Percentiles rank a stretch among this genome's conserved stretches.
Conservation (phyloP, 2,113 vertebrate species). For the Naja naja region DNA sequence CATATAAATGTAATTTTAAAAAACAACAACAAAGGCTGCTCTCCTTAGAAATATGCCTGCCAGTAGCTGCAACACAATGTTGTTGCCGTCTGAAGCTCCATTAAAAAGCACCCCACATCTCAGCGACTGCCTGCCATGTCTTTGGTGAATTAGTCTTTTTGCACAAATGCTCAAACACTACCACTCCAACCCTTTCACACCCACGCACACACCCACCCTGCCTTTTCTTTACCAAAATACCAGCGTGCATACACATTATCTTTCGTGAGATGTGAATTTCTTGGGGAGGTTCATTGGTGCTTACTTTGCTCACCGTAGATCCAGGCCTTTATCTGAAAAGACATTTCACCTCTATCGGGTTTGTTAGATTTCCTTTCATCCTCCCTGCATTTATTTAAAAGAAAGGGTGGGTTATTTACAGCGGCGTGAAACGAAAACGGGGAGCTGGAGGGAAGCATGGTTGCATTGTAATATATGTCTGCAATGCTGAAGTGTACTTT, state of each 20-base stretch:
- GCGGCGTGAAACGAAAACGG: background rate
- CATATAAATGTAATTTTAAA: no score
- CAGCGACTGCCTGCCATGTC: background rate
- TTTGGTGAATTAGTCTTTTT: background rate
- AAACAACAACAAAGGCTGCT: no score
- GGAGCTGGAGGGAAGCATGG: background rate
- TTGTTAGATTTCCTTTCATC: background rate
- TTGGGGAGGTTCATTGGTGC: background rate
- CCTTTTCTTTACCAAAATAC: background rate
- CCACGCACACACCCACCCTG: background rate
- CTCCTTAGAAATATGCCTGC: background rate
- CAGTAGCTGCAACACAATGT: background rate
- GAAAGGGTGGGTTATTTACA: slow-evolving; percentile 2
- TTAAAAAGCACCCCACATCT: background rate
- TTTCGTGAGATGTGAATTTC: background rate
- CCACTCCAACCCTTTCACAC: background rate
- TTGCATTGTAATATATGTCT: slow-evolving; percentile 16
- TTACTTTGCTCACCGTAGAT: background rate
- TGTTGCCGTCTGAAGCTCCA: background rate
- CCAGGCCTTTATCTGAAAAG: background rate
- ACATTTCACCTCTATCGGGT: slow-evolving; percentile 7
- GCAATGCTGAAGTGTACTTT: slow-evolving; percentile 15
- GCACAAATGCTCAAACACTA: background rate
- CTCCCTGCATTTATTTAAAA: background rate
- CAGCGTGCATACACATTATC: rapidly evolving